Base-by-base conservation (phyloP, 30 jellyfish, hydroid and myxozoan species). In the Pelagia noctiluca region DNA sequence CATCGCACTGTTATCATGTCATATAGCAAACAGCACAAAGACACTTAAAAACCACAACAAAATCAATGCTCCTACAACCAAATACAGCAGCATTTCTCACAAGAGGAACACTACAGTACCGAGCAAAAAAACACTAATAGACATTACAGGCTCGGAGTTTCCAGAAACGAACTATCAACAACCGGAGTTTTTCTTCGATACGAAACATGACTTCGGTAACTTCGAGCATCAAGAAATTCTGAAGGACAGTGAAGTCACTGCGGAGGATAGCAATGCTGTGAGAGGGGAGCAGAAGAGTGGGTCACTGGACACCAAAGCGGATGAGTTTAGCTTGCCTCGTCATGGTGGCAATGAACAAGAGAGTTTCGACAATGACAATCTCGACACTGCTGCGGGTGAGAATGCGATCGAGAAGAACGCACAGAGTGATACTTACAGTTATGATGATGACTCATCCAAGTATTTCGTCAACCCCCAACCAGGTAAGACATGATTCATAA, bases 91-190 rank as follows among this genome's bases (percentile, higher is more conserved):
- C n/a, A n/a, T n/a, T n/a, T n/a, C n/a, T n/a, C n/a, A n/a, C 18
- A 79, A 46, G 29, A 3, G 36, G 75, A 82, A 75, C n/a, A 37
- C 3, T 24, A 42, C 80, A 23, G 26, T 47, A 1, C 31, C 71
- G 47, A 69, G 92, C 12, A 82, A 82, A 63, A 82, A 82, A 30
- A 82, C 92, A 1, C 64, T 82, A 26, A 82, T 82, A 18, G 92
- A 82, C 57, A 82, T 82, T 3, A 82, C 92, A n/a, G 92, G 92
- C 42, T 82, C 92, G 5, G 92, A 82, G 32, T 82, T 82, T 73
- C 92, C 92, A 12, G 86, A 68, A 49, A 82, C 86, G 8, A 82
- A 82, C 67, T 82, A 68, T 42, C 92, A 68, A 54, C 84, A 71
- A 35, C 92, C 73, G 75, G 92, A 82, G 53, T 82, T 82, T 80